A percentile compares a stretch with the other conserved stretches of the same genome.
Conservation (phyloP, 2,888 invertebrate genomes). For the Bhutanitis thaidina region DNA sequence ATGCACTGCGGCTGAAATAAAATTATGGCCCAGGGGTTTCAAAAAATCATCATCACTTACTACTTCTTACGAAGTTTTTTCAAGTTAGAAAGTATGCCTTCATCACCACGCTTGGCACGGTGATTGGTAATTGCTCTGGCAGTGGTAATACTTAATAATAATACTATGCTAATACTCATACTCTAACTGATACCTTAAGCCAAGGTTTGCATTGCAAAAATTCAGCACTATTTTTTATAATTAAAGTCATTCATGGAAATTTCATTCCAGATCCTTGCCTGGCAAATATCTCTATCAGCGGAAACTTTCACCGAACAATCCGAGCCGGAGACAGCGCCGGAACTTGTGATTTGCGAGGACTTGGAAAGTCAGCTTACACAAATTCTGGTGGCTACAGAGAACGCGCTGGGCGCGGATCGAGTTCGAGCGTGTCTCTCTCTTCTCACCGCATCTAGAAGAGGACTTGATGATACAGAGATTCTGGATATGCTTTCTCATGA, state of each 20-base stretch:
- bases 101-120: too few relatives aligned
- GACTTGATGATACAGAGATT: slow-evolving; percentile 90
- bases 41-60: too few relatives aligned
- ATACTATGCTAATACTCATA: too few relatives aligned
- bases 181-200: slow-evolving; percentile 84
- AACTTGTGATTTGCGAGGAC: slow-evolving; percentile 64
- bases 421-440: slow-evolving; percentile 85
- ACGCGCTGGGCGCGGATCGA: slow-evolving; percentile 82
- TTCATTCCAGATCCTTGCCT: slow-evolving; percentile 62
- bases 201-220: slow-evolving; percentile 64
- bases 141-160: too few relatives aligned
- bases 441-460: slow-evolving; percentile 86
- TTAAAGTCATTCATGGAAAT: not conserved
- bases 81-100: too few relatives aligned
- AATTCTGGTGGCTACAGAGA: slow-evolving; percentile 85
- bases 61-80: too few relatives aligned
- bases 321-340: slow-evolving; percentile 58
- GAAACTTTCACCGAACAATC: slow-evolving; percentile 68
- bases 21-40: too few relatives aligned
- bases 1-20: slow-evolving; percentile 82
- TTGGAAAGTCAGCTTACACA: slow-evolving; percentile 81
- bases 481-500: slow-evolving; percentile 84
- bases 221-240: too few relatives aligned
- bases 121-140: too few relatives aligned
- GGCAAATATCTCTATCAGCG: slow-evolving; percentile 74